Conservation (phyloP, 2,113 vertebrate species). For the Lasiurus borealis region DNA sequence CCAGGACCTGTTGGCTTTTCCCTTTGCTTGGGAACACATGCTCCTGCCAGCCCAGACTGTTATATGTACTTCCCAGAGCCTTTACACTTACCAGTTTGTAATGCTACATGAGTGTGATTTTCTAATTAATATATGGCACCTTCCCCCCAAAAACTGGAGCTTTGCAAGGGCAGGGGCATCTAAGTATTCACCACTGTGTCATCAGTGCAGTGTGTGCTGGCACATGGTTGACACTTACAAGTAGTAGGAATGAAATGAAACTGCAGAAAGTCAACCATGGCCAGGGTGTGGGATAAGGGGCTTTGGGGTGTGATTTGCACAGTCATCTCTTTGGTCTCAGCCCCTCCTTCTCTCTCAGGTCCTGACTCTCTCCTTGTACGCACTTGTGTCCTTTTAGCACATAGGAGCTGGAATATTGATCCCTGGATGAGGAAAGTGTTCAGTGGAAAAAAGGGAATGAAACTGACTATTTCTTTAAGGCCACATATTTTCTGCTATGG, state of each 20-base stretch:
- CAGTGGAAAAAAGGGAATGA: neutral
- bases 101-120: neutral
- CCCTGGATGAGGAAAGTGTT: neutral
- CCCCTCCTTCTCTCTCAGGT: neutral
- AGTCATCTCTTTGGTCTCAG: neutral
- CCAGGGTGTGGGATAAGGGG: rapidly evolving
- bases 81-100: neutral
- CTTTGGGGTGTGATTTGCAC: neutral
- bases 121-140: neutral
- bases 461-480: neutral
- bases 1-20: neutral
- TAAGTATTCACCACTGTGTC: neutral
- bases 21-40: neutral
- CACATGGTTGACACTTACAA: neutral
- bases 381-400: neutral
- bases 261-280: neutral
- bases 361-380: neutral
- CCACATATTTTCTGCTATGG: neutral
- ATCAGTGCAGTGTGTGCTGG: neutral
- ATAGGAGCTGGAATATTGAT: neutral
- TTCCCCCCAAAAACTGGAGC: neutral
- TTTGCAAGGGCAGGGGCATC: neutral
- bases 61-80: neutral
- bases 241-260: neutral
- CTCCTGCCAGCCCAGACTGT: neutral